Conservation (phyloP, 2,113 vertebrate genomes). For the Meles meles region DNA sequence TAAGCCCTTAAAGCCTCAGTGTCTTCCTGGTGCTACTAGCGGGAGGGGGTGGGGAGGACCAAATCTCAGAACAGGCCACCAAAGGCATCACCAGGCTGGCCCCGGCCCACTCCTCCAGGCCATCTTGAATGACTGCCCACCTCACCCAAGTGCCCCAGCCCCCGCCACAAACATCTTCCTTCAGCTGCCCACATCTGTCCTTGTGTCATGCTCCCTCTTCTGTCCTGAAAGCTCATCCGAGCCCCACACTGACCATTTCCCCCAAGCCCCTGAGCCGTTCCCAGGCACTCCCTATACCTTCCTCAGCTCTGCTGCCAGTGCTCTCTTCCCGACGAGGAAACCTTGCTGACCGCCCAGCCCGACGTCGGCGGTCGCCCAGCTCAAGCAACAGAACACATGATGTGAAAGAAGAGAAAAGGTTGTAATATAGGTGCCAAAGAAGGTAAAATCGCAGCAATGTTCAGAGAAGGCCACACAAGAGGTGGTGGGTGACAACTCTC, state of each 20-base stretch:
- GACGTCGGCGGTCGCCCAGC: neutral
- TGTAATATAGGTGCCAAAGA: neutral
- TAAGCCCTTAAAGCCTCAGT: neutral
- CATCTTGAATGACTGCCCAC: neutral
- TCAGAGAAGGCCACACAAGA: neutral
- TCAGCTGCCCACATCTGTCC: neutral
- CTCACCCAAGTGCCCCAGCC: neutral
- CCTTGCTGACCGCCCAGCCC: neutral
- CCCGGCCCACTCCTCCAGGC: neutral
- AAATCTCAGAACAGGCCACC: neutral
- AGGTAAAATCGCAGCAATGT: neutral
- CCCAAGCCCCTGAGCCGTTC: neutral
- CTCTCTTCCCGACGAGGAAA: neutral
- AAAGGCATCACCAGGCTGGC: too few relatives aligned
- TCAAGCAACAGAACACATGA: neutral
- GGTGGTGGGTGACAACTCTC: neutral
- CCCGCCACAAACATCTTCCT: neutral
- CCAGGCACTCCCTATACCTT: neutral
- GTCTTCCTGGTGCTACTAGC: neutral
- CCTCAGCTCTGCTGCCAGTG: neutral
- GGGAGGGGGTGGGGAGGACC: neutral
- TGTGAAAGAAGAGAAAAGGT: neutral
- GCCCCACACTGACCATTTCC: neutral
- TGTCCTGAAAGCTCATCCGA: neutral
- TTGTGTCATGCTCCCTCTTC: neutral